phyloP scores from a whole-genome alignment of 2,888 invertebrate species.

The Aquatica leii region DNA sequence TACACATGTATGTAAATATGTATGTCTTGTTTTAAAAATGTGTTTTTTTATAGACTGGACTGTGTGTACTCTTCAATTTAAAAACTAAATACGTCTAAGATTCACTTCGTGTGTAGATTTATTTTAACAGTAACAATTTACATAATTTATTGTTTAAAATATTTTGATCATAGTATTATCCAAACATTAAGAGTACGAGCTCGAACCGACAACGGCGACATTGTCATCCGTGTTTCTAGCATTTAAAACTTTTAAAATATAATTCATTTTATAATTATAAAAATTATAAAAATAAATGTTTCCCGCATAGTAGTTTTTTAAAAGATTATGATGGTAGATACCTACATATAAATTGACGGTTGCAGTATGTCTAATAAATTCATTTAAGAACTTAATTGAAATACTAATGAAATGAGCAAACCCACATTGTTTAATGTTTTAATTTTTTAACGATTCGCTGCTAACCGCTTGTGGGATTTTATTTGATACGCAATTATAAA shows the following conservation, averaged over 20 bases:
- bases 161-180: too few relatives aligned
- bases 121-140: too few relatives aligned
- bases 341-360: conserved; percentile 31
- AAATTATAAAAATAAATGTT: conserved; percentile 15
- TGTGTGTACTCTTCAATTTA: too few relatives aligned
- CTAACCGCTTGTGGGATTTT: conserved; percentile 23
- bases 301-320: conserved; percentile 28
- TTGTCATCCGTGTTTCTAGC: too few relatives aligned
- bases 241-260: conserved; percentile 9
- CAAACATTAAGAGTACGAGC: too few relatives aligned
- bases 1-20: too few relatives aligned
- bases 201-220: too few relatives aligned
- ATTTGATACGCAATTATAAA: conserved; percentile 24
- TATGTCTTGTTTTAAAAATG: too few relatives aligned
- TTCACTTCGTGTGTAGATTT: too few relatives aligned
- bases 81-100: too few relatives aligned
- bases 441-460: conserved; percentile 36
- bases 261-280: conserved; percentile 7
- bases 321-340: conserved; percentile 35
- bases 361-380: conserved; percentile 39
- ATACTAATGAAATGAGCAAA: conserved; percentile 42
- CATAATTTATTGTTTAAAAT: too few relatives aligned
- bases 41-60: too few relatives aligned
- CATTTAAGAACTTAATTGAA: conserved; percentile 43
- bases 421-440: conserved; percentile 42